Evolutionary conservation across 2,888 invertebrate species (phyloP).

Genomic region (Dorcus hopei): DNA sequence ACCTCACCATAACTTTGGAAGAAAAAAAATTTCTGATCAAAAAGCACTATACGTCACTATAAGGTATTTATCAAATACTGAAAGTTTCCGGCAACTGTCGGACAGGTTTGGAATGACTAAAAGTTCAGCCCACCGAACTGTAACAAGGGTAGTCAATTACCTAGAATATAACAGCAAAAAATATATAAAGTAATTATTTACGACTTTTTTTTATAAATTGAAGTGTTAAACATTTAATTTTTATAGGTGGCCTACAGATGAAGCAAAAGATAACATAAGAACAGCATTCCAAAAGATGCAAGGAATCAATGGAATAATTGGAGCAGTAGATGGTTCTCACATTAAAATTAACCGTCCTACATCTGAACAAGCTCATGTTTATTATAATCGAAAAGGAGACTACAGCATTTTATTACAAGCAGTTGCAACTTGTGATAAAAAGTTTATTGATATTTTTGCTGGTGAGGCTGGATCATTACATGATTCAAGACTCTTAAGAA

Average conservation of each 20-base stretch:
- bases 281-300: neutral
- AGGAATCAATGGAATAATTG: neutral
- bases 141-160: too few species aligned
- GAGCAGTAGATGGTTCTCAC: conserved; percentile 11
- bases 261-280: neutral
- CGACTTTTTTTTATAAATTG: too few species aligned
- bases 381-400: conserved; percentile 11
- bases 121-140: too few species aligned
- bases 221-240: neutral
- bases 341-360: conserved; percentile 9
- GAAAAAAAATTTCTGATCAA: too few species aligned
- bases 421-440: conserved; percentile 5
- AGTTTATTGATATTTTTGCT: conserved; percentile 16
- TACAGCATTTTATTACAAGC: conserved; percentile 9
- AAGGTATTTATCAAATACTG: too few species aligned
- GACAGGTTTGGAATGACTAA: too few species aligned
- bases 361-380: conserved; percentile 2
- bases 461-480: conserved; percentile 20
- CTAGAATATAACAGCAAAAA: too few species aligned
- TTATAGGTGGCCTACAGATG: neutral
- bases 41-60: too few species aligned
- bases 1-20: too few species aligned
- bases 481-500: conserved; percentile 23
- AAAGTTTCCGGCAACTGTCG: too few species aligned
- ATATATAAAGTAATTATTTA: too few species aligned